These are phyloP conservation scores for Seriola rivoliana DNA, from an alignment of 2,113 vertebrate species.

Conservation along the genomic window DNA sequence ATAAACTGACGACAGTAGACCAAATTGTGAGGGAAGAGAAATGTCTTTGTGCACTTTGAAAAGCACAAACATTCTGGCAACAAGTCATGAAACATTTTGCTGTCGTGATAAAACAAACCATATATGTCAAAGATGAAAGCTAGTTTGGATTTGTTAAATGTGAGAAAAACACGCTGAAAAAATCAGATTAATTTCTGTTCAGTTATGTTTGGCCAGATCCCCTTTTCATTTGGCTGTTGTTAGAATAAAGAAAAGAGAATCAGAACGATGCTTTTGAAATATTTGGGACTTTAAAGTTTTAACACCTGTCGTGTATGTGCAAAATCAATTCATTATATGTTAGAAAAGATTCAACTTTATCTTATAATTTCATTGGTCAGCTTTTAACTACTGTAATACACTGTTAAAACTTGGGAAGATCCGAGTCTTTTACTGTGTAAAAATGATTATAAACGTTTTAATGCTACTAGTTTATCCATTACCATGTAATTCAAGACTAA, in stretches of 20 bases:
- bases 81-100: constrained; percentile 14
- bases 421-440: neutral
- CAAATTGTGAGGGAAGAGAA: constrained; percentile 19
- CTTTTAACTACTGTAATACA: neutral
- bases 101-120: constrained; percentile 18
- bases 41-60: constrained; percentile 17
- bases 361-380: neutral
- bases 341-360: neutral
- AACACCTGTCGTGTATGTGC: neutral
- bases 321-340: neutral
- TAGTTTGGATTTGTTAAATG: constrained; percentile 1
- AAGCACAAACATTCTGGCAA: neutral
- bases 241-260: constrained; percentile 7
- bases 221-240: neutral
- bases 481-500: neutral
- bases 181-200: neutral
- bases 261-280: neutral
- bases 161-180: neutral
- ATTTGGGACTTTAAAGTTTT: neutral
- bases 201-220: neutral
- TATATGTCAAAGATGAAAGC: constrained; percentile 14
- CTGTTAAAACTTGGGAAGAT: neutral
- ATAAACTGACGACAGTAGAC: constrained; percentile 21
- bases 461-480: neutral
- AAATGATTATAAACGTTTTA: neutral